Evolutionary conservation across 2,797 vertebrate genomes (phyloP).

Genomic region (Thalassophryne amazonica): DNA sequence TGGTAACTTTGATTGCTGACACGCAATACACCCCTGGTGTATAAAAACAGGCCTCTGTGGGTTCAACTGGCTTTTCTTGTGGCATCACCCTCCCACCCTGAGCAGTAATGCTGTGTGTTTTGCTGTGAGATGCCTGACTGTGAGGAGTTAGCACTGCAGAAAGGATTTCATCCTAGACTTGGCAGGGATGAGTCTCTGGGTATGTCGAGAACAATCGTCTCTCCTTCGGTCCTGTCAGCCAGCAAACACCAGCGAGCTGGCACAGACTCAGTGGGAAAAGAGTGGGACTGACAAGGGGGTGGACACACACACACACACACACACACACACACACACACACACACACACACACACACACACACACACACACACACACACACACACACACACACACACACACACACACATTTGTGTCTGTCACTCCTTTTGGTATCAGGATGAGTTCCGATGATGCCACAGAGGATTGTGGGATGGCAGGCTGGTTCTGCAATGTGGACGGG

Average conservation of each 20-base stretch:
- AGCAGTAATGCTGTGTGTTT: slow-evolving; percentile 54
- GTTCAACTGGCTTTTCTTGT: slow-evolving; percentile 45
- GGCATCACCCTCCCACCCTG: slow-evolving; percentile 54
- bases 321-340: slow-evolving; percentile 17
- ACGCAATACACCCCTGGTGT: slow-evolving; percentile 27
- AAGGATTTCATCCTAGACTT: slow-evolving; percentile 71
- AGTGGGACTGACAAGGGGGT: slow-evolving; percentile 57
- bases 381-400: too few relatives aligned
- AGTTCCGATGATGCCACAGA: slow-evolving; percentile 45
- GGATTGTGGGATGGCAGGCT: slow-evolving; percentile 56
- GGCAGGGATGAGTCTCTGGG: slow-evolving; percentile 73
- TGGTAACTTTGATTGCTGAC: too few relatives aligned
- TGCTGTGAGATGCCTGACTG: slow-evolving; percentile 57
- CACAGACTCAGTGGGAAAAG: slow-evolving; percentile 61
- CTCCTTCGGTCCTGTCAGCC: slow-evolving; percentile 69
- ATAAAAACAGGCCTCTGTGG: slow-evolving; percentile 46
- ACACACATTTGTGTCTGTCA: slow-evolving; percentile 24
- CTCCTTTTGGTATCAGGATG: slow-evolving; percentile 45
- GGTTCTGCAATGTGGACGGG: slow-evolving; percentile 52
- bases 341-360: slow-evolving; percentile 4
- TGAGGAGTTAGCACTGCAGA: slow-evolving; percentile 62
- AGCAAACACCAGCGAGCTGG: slow-evolving; percentile 76
- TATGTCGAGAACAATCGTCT: slow-evolving; percentile 67
- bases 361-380: background rate
- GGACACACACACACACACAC: slow-evolving; percentile 27